phyloP scores from a whole-genome alignment of 2,888 invertebrate species.

The Limnephilus marmoratus region DNA sequence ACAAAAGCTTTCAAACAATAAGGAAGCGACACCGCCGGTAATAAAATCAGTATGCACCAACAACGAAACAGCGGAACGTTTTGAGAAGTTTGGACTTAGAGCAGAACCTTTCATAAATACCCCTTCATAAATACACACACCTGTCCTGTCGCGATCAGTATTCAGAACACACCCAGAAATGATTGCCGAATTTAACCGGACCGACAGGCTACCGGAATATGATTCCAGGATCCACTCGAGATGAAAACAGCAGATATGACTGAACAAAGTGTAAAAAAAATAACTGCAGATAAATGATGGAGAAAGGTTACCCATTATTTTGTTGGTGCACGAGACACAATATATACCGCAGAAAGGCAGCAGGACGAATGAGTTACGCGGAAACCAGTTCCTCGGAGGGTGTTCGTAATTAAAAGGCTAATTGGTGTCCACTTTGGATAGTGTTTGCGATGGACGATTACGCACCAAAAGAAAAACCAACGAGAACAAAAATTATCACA shows the following conservation, averaged over 20 bases:
- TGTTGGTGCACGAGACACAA: neutral
- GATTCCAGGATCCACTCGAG: slow-evolving; percentile 13
- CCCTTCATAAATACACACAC: slow-evolving; percentile 10
- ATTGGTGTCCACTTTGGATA: slow-evolving; percentile 41
- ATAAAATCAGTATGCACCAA: slow-evolving; percentile 4
- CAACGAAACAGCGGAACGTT: neutral
- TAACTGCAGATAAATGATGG: neutral
- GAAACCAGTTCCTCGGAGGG: neutral
- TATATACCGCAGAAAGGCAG: neutral
- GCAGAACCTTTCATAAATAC: neutral
- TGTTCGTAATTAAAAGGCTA: slow-evolving; percentile 57
- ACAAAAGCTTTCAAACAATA: neutral
- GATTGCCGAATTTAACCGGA: slow-evolving; percentile 16
- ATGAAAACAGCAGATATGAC: neutral
- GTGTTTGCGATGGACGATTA: neutral
- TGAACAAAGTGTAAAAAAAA: neutral
- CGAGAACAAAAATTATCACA: slow-evolving; percentile 17
- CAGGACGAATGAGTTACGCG: neutral
- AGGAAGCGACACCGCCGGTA: neutral
- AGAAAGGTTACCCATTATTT: slow-evolving; percentile 5
- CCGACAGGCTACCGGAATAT: neutral
- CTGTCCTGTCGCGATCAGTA: slow-evolving; percentile 7
- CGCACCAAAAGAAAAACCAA: neutral
- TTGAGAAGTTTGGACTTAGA: neutral
- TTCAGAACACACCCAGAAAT: slow-evolving; percentile 15